Percentiles rank a stretch among this genome's conserved stretches.
Conservation (phyloP, 2,113 vertebrate species). For the Numida meleagris region DNA sequence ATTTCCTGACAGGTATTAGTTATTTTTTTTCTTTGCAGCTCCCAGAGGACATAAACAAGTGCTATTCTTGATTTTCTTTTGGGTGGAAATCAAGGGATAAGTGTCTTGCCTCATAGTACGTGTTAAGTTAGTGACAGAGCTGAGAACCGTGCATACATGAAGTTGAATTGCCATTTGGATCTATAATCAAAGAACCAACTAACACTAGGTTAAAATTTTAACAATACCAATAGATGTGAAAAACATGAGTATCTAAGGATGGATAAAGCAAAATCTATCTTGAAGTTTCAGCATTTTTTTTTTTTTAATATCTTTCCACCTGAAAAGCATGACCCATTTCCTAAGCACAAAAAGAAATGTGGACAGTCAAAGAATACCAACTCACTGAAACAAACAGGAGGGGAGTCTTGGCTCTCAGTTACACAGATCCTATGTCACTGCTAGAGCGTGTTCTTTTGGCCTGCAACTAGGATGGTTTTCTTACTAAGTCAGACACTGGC, state of each 20-base stretch:
- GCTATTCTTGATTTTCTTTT: neutral
- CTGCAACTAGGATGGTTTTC: constrained; percentile 17
- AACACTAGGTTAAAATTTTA: neutral
- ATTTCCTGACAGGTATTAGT: neutral
- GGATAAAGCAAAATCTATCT: neutral
- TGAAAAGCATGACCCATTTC: neutral
- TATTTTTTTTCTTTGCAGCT: neutral
- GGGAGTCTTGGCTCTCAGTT: constrained; percentile 43
- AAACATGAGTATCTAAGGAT: neutral
- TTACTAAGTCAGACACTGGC: constrained; percentile 60
- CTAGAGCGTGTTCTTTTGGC: constrained; percentile 61
- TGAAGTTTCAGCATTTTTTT: no score
- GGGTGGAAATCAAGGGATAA: neutral
- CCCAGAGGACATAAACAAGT: neutral
- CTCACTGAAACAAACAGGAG: neutral
- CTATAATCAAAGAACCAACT: constrained; percentile 27
- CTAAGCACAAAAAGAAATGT: neutral
- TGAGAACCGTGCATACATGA: neutral
- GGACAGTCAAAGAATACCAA: constrained; percentile 20
- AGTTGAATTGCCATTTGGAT: neutral
- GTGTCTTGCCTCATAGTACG: neutral
- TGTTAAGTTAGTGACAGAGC: neutral
- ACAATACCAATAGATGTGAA: neutral
- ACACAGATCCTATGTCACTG: constrained; percentile 48
- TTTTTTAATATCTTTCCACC: neutral